Evolutionary conservation across 2,888 invertebrate genomes (phyloP).

Genomic region (Eristalis intricaria): DNA sequence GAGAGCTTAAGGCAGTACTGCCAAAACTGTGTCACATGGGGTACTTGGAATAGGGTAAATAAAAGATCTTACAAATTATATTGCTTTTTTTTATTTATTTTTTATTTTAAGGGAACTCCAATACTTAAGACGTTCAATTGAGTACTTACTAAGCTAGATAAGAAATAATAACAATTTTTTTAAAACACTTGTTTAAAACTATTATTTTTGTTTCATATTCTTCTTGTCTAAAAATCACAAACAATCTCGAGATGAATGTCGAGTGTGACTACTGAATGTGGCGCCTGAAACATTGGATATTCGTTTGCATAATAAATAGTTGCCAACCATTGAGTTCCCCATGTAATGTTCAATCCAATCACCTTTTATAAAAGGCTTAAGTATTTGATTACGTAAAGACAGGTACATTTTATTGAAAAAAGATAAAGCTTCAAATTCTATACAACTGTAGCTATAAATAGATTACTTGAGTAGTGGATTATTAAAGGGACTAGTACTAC

Average conservation of each 20-base stretch:
- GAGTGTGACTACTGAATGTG: not conserved
- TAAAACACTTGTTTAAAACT: not conserved
- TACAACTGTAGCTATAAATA: too few relatives aligned
- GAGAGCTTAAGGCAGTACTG: conserved; percentile 67
- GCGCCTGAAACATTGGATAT: not conserved
- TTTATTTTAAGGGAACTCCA: too few relatives aligned
- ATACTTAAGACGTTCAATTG: not conserved
- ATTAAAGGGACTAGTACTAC: too few relatives aligned
- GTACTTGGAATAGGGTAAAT: not conserved
- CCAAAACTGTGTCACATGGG: conserved; percentile 54
- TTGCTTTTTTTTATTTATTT: not conserved
- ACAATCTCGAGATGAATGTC: too few relatives aligned
- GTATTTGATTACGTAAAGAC: not conserved
- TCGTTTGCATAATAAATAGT: not conserved
- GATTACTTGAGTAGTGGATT: too few relatives aligned
- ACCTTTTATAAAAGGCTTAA: not conserved
- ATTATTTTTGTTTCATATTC: not conserved
- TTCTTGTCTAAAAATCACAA: too few relatives aligned
- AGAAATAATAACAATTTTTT: not conserved
- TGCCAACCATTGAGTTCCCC: not conserved
- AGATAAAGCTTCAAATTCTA: too few relatives aligned
- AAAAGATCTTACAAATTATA: too few relatives aligned
- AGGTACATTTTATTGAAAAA: too few relatives aligned
- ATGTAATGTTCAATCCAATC: not conserved
- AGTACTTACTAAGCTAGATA: not conserved